These are phyloP conservation scores for mouse (Mus musculus) DNA, from an alignment of 2,113 vertebrate species.

Conservation along the genomic window DNA sequence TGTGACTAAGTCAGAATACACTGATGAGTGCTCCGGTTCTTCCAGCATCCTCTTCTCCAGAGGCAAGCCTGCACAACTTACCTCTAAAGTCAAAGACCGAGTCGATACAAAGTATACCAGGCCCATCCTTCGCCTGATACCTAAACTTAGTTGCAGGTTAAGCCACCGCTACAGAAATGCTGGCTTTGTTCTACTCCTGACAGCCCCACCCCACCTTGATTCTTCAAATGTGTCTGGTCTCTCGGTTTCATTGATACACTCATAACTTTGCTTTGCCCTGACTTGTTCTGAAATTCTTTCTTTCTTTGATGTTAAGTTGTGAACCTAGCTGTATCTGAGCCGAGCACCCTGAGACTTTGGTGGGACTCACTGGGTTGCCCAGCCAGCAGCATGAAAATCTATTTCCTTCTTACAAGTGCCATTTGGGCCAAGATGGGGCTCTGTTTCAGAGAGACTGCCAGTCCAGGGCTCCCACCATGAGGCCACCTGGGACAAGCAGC, in stretches of 20 bases:
- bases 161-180: no score
- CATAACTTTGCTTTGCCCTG: background rate
- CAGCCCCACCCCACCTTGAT: background rate
- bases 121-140: background rate
- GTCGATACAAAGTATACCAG: background rate
- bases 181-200: background rate
- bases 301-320: background rate
- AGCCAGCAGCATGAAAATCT: background rate
- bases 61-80: background rate
- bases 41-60: background rate
- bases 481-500: slow-evolving; percentile 38
- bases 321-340: background rate
- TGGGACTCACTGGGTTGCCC: background rate
- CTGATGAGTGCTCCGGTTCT: background rate
- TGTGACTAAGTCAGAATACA: background rate
- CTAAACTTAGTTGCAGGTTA: background rate
- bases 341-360: background rate
- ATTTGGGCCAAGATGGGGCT: background rate
- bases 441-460: background rate
- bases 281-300: background rate
- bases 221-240: background rate
- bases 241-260: background rate
- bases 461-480: background rate
- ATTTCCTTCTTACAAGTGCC: background rate
- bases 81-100: background rate